Evolutionary conservation across 2,797 vertebrate species (phyloP), one percentile per base, ranked within the genome.

Genomic region (Karalla daura): DNA sequence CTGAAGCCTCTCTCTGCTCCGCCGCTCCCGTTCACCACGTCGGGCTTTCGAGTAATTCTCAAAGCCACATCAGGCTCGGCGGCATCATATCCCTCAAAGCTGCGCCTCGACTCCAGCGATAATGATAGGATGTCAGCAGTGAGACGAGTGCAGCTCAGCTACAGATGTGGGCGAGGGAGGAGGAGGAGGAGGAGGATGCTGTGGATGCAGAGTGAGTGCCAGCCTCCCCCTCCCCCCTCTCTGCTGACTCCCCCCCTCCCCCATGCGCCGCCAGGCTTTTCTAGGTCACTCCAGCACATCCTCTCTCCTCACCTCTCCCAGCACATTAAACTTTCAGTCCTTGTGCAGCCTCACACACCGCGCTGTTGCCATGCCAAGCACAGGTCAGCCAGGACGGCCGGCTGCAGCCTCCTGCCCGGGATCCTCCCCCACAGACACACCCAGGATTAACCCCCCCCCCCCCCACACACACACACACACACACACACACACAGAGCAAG

Each of bases 291-390:
- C 80, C 52, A 27, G 70, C 71, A 86, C 86, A 86, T 86, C 82
- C 85, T 82, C 81, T 77, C 65, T 63, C 86, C 83, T 88, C 84
- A 84, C 85, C 86, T 88, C 87, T 86, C 86, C 65, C 79, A 72
- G 83, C 83, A 30, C 92, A 93, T 93, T 90, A 94, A 93, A 93
- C 72, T 93, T 94, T 92, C 85, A 93, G 88, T 63, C 74, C 78
- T 82, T 88, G 80, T 62, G 72, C 79, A 63, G 72, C 84, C 78
- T 87, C 86, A 77, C 89, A 83, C 80, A 74, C 75, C 1, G 69
- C 21, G 49, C 79, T 87, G 86, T 84, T 89, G 85, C 84, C 70
- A 82, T 82, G 88, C 89, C 87, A 88, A 89, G 80, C 76, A 76
- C 86, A 81, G 91, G 92, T 91, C 91, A 92, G 45, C 43, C 74